Percentiles rank a stretch among this genome's conserved stretches.
phyloP scores from a whole-genome alignment of 2,113 vertebrate genomes.

The Platichthys flesus region DNA sequence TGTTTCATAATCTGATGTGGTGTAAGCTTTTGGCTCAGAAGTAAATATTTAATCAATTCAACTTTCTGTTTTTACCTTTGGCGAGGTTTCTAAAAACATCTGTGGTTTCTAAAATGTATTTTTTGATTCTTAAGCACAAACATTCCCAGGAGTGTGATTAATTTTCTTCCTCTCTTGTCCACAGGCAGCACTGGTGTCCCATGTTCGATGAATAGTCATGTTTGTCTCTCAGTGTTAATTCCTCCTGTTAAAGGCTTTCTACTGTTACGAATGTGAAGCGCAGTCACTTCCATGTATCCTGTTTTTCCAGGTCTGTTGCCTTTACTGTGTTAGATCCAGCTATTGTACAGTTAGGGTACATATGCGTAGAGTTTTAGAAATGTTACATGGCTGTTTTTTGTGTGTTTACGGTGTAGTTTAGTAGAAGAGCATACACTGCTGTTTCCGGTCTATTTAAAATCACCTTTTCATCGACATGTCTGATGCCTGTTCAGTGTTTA shows the following conservation, averaged over 20 bases:
- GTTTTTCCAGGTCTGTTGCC: constrained; percentile 31
- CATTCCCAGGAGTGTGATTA: constrained; percentile 31
- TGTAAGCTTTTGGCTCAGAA: not conserved
- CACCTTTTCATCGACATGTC: constrained; percentile 68
- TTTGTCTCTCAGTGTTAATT: constrained; percentile 54
- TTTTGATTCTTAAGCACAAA: constrained; percentile 31
- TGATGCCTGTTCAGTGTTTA: constrained; percentile 74
- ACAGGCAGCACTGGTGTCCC: constrained; percentile 8
- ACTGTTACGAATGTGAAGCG: constrained; percentile 38
- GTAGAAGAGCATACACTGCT: constrained; percentile 58
- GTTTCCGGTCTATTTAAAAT: constrained; percentile 76
- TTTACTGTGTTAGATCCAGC: constrained; percentile 40
- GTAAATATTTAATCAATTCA: constrained; percentile 1
- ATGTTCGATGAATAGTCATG: constrained; percentile 12
- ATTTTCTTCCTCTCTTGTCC: not conserved
- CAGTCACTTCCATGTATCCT: not conserved
- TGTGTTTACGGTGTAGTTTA: constrained; percentile 65
- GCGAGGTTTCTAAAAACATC: not conserved
- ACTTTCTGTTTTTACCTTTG: constrained; percentile 10
- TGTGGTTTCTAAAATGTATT: constrained; percentile 21
- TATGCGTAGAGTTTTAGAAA: constrained; percentile 63
- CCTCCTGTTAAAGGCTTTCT: constrained; percentile 41
- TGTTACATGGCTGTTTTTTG: constrained; percentile 58
- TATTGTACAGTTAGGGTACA: constrained; percentile 51
- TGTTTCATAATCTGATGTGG: not conserved